A percentile compares a stretch with the other conserved stretches of the same genome.
Conservation (phyloP, 2,888 invertebrate species). For the Macrostomum cliftonense region DNA sequence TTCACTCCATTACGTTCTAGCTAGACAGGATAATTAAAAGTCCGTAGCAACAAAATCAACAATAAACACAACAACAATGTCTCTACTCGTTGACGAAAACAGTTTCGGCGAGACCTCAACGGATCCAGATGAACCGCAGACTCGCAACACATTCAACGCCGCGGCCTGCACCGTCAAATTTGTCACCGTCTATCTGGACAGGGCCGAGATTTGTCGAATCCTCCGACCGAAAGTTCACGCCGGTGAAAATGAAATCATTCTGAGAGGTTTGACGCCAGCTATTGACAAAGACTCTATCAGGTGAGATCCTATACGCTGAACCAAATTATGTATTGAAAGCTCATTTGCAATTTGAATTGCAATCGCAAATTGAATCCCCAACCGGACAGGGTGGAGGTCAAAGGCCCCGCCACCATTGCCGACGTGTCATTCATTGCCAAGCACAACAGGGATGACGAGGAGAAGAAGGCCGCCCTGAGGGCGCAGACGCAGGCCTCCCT, state of each 20-base stretch:
- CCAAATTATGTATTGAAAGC: not conserved
- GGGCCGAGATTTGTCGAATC: constrained; percentile 19
- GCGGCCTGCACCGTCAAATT: constrained; percentile 1
- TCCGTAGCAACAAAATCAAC: too few relatives aligned
- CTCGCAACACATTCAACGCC: not conserved
- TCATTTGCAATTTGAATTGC: too few relatives aligned
- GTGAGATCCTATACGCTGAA: constrained; percentile 14
- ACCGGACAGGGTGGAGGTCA: constrained; percentile 19
- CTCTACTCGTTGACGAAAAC: too few relatives aligned
- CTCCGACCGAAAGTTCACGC: constrained; percentile 6
- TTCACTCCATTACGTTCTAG: too few relatives aligned
- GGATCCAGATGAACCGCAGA: too few relatives aligned
- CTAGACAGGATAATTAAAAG: too few relatives aligned
- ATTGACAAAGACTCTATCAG: constrained; percentile 22
- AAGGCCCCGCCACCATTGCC: constrained; percentile 20
- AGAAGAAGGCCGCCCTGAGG: constrained; percentile 2
- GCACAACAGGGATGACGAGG: constrained; percentile 14
- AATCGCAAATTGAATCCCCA: too few relatives aligned
- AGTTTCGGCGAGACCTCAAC: too few relatives aligned
- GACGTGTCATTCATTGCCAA: constrained; percentile 20
- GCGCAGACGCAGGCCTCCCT: not conserved
- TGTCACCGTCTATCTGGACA: constrained; percentile 21
- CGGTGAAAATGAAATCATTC: constrained; percentile 17
- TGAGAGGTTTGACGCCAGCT: constrained; percentile 17
- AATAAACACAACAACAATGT: too few relatives aligned